Percentiles rank a stretch among this genome's conserved stretches.
phyloP scores from a whole-genome alignment of 2,113 vertebrate genomes.

The Rallus limicola region DNA sequence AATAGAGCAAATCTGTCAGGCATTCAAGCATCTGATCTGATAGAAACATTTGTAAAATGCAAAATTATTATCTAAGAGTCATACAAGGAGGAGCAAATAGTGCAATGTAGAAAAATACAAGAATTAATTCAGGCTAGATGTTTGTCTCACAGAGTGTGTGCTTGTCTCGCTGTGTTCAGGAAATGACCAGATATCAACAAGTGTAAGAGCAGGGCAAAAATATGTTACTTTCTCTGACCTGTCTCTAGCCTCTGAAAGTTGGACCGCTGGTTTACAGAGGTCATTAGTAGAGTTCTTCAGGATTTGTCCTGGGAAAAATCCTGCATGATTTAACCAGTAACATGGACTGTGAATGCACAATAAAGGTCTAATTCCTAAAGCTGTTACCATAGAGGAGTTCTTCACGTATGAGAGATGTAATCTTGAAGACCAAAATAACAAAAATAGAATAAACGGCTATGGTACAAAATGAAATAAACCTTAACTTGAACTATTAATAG shows the following conservation, averaged over 20 bases:
- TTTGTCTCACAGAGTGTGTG: not conserved
- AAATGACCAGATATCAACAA: no score
- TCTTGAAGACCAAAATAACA: not conserved
- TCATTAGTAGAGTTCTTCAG: not conserved
- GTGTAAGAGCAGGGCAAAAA: no score
- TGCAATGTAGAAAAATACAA: not conserved
- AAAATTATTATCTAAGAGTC: not conserved
- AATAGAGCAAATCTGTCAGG: not conserved
- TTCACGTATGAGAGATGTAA: rapidly evolving
- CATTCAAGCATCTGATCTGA: not conserved
- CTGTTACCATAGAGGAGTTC: not conserved
- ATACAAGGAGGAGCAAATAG: not conserved
- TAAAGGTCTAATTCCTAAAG: not conserved
- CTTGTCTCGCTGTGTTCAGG: no score
- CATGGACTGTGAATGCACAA: not conserved
- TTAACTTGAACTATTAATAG: not conserved
- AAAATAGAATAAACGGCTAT: not conserved
- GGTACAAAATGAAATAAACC: not conserved
- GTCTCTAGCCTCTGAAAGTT: not conserved
- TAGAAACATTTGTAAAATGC: not conserved
- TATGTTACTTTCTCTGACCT: not conserved
- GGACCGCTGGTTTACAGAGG: not conserved
- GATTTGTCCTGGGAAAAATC: not conserved
- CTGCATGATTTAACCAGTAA: not conserved
- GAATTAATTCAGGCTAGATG: not conserved